Evolutionary conservation across 2,113 vertebrate genomes (phyloP).

Genomic region (Zapornia atra): DNA sequence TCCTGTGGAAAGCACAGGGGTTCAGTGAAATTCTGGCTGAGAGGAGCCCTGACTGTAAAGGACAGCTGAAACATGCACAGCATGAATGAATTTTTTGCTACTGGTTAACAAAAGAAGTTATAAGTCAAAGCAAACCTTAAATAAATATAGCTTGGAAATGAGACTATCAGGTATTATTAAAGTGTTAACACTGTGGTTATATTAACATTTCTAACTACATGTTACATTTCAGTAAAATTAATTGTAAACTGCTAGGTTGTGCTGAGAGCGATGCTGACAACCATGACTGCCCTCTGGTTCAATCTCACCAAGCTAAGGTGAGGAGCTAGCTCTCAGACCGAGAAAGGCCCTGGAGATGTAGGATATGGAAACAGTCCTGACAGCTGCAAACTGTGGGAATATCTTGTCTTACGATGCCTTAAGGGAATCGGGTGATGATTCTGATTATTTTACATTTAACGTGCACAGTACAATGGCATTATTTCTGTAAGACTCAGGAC

Average conservation of each 20-base stretch:
- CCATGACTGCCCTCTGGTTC: background rate
- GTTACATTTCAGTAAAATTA: background rate
- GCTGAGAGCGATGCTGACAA: background rate
- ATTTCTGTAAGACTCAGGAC: background rate
- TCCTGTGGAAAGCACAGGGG: background rate
- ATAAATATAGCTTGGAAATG: background rate
- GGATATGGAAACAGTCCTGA: background rate
- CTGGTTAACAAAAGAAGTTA: background rate
- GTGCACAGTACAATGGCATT: too few species aligned
- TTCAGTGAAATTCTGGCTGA: background rate
- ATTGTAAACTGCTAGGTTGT: background rate
- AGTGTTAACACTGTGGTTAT: background rate
- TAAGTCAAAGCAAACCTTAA: background rate
- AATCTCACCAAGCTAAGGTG: background rate
- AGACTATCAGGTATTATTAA: background rate
- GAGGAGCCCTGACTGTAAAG: background rate
- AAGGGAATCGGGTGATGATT: background rate
- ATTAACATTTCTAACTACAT: background rate
- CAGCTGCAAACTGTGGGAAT: background rate
- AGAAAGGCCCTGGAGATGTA: background rate
- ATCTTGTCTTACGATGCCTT: background rate
- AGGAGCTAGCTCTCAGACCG: background rate
- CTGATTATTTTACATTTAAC: background rate
- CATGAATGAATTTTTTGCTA: background rate
- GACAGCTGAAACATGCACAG: background rate